These are phyloP conservation scores for Apeltes quadracus DNA, from an alignment of 2,113 vertebrate genomes.

Conservation along the genomic window DNA sequence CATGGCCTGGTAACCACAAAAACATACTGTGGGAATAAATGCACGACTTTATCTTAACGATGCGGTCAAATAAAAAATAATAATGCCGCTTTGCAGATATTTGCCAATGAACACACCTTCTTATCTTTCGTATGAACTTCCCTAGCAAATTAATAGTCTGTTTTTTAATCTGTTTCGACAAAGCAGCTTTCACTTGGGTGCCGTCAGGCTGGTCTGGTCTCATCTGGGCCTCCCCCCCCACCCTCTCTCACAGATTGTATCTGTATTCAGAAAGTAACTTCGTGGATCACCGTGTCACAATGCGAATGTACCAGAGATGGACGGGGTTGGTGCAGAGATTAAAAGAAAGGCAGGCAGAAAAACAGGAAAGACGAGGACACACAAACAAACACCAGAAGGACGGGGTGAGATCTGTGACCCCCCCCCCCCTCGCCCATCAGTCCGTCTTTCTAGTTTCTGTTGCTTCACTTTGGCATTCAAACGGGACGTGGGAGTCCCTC, in stretches of 20 bases:
- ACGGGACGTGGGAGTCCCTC: constrained; percentile 18
- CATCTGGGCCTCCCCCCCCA: constrained; percentile 6
- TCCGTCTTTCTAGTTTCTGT: neutral
- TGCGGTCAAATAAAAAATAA: neutral
- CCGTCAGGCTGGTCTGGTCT: constrained; percentile 10
- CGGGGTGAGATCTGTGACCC: constrained; percentile 29
- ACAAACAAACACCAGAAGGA: constrained; percentile 53
- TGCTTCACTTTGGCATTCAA: constrained; percentile 19
- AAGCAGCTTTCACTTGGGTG: constrained; percentile 15
- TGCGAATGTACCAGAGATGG: constrained; percentile 40
- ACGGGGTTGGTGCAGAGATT: constrained; percentile 33
- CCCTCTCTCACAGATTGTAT: neutral
- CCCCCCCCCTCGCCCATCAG: constrained; percentile 14
- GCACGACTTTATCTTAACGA: neutral
- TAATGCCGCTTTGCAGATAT: neutral
- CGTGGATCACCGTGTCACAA: constrained; percentile 31
- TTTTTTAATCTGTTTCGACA: constrained; percentile 2
- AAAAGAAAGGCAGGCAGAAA: constrained; percentile 40
- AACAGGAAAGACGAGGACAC: constrained; percentile 32
- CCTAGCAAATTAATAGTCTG: neutral
- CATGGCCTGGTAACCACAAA: neutral
- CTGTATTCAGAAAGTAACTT: constrained; percentile 33
- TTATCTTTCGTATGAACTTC: neutral
- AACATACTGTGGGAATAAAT: neutral
- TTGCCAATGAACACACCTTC: neutral